phyloP scores from a whole-genome alignment of 2,113 vertebrate species.

The Poeciliopsis retropinna region DNA sequence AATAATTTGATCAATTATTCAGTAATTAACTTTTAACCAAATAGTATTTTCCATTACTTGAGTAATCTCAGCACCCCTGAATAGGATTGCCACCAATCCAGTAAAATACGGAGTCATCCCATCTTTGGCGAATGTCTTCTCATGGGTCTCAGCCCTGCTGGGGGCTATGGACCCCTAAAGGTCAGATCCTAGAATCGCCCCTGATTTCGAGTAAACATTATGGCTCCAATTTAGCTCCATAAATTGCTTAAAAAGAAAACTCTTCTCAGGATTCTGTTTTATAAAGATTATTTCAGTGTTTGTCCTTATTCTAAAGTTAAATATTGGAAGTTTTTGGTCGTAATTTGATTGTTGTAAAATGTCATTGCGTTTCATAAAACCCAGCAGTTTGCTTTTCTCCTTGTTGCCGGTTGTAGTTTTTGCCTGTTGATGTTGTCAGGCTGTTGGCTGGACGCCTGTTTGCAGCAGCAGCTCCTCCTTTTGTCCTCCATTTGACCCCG shows the following conservation, averaged over 20 bases:
- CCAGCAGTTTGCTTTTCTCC: background rate
- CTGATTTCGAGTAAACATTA: too few relatives aligned
- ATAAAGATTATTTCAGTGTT: background rate
- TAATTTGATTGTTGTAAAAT: background rate
- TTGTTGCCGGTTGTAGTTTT: background rate
- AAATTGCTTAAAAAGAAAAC: background rate
- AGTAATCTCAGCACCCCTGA: too few relatives aligned
- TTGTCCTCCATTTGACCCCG: constrained; percentile 46
- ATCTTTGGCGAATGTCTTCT: too few relatives aligned
- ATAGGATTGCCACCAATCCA: too few relatives aligned
- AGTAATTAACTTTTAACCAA: too few relatives aligned
- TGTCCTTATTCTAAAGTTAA: background rate
- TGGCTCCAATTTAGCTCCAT: too few relatives aligned
- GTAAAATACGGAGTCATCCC: too few relatives aligned
- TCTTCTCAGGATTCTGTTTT: background rate
- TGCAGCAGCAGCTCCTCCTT: constrained; percentile 35
- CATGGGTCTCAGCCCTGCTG: too few relatives aligned
- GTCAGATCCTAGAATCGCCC: too few relatives aligned
- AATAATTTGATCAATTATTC: too few relatives aligned
- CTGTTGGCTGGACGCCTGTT: background rate
- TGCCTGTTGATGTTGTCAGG: background rate
- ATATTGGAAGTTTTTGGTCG: background rate
- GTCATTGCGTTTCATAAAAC: background rate
- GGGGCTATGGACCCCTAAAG: too few relatives aligned
- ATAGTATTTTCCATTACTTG: too few relatives aligned